Evolutionary conservation across 2,113 vertebrate genomes (phyloP).

Genomic region (Ictalurus furcatus): DNA sequence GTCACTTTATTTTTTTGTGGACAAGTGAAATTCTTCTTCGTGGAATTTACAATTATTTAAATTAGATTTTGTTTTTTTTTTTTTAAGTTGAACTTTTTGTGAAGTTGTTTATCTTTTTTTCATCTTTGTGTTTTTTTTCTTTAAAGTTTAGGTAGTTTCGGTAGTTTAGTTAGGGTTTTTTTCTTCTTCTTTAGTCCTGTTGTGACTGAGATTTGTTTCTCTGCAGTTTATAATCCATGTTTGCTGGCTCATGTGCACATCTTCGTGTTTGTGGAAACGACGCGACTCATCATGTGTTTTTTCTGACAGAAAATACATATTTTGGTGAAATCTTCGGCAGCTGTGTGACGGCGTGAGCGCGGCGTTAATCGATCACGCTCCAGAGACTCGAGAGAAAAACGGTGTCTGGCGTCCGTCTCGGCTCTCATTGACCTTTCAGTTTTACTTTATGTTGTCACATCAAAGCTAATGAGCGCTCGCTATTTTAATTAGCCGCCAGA

Average conservation of each 20-base stretch:
- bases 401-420: constrained; percentile 38
- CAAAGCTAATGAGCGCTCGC: constrained; percentile 69
- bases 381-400: constrained; percentile 10
- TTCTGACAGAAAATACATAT: background rate
- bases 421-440: constrained; percentile 72
- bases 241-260: no score
- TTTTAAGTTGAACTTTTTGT: background rate
- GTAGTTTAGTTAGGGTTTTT: background rate
- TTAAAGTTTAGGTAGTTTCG: no score
- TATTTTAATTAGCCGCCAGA: constrained; percentile 77
- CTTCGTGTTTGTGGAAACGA: background rate
- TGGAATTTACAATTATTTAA: background rate
- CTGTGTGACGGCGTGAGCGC: background rate
- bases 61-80: no score
- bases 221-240: background rate
- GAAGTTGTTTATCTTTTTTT: no score
- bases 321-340: constrained; percentile 1
- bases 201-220: background rate
- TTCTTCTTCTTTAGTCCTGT: background rate
- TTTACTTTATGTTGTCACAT: constrained; percentile 61
- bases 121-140: background rate
- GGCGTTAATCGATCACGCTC: constrained; percentile 9
- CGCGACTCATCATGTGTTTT: background rate
- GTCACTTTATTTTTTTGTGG: background rate
- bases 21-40: background rate